phyloP scores from a whole-genome alignment of 2,113 vertebrate species.

The Nycticorax nycticorax region DNA sequence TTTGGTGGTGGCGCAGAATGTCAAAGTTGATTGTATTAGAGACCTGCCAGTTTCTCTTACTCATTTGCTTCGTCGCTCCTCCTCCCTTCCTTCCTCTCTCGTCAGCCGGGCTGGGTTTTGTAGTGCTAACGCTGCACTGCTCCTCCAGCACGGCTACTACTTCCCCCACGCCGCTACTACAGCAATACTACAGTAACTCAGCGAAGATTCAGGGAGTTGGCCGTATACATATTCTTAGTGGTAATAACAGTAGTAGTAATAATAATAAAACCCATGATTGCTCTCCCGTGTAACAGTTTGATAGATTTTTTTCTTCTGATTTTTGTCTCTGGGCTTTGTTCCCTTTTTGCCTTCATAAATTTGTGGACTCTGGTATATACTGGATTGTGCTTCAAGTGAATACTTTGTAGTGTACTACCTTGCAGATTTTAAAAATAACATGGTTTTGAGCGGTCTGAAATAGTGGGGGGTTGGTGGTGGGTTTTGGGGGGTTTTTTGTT shows the following conservation, averaged over 20 bases:
- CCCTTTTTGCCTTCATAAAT: background rate
- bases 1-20: slow-evolving; percentile 34
- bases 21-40: slow-evolving; percentile 18
- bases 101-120: background rate
- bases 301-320: background rate
- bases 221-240: background rate
- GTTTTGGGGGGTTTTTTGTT: background rate
- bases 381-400: background rate
- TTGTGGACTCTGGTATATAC: background rate
- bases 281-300: background rate
- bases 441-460: background rate
- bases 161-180: background rate
- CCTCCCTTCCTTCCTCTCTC: slow-evolving; percentile 61
- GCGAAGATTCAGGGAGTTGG: background rate
- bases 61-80: background rate
- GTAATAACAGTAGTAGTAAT: background rate
- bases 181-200: background rate
- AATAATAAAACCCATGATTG: background rate
- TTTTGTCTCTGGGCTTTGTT: background rate
- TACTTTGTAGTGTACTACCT: background rate
- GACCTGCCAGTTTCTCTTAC: slow-evolving; percentile 46
- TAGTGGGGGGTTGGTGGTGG: background rate
- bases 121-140: background rate
- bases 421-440: background rate
- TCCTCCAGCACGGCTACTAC: background rate